Evolutionary conservation across 2,888 invertebrate species (phyloP).

Genomic region (Conus canariensis): DNA sequence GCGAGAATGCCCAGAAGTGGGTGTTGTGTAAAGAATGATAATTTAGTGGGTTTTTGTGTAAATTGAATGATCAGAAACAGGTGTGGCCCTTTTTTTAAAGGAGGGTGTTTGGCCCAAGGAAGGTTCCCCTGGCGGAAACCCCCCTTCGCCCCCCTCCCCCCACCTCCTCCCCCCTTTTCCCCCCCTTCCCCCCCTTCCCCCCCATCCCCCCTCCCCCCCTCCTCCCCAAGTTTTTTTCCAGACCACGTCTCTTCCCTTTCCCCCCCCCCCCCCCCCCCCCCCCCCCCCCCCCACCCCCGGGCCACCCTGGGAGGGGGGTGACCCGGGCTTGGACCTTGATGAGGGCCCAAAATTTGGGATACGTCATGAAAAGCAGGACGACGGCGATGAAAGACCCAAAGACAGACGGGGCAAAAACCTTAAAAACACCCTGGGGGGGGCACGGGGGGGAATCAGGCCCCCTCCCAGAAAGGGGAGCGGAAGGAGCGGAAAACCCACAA

Average conservation of each 20-base stretch:
- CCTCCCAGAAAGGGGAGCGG: background rate
- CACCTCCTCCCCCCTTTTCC: background rate
- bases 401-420: background rate
- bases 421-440: background rate
- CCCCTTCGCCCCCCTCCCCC: background rate
- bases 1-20: too few species aligned
- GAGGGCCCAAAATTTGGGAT: background rate
- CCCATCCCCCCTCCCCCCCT: background rate
- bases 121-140: background rate
- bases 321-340: background rate
- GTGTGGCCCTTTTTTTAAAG: background rate
- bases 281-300: too few species aligned
- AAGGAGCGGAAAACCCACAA: conserved; percentile 18
- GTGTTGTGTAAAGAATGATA: too few species aligned
- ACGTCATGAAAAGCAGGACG: background rate
- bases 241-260: background rate
- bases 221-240: background rate
- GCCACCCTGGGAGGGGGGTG: background rate
- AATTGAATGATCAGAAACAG: too few species aligned
- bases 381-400: background rate
- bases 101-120: conserved; percentile 34
- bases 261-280: too few species aligned
- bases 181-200: background rate
- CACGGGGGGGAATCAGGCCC: background rate
- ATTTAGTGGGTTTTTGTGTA: background rate